Evolutionary conservation across 2,888 invertebrate species (phyloP), one percentile per base, ranked within the genome.

Genomic region (Gonocerus acuteangulatus): DNA sequence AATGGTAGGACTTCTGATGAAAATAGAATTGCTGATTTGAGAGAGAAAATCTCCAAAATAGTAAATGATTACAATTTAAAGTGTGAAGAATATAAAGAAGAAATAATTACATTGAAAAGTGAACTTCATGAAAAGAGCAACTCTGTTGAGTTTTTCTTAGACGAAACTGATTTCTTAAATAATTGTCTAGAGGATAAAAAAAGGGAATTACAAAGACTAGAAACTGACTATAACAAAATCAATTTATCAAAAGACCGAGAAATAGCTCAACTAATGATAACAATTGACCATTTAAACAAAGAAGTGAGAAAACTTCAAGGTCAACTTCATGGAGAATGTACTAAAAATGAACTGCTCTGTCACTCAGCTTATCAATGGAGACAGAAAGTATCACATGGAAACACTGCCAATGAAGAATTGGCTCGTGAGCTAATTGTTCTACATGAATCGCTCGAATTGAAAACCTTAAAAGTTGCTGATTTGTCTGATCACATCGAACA

Each of bases 151-250:
- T 32, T 47, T 22, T 49, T 21, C 18, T 49, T 49, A 18, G 60
- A 51, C 19, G 60, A 60, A 27, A 23, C 19, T 16, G 42, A 51
- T 34, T 49, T 60, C 15, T 16, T 60, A 42, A 48, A n/a, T 39
- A 51, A 15, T 18, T 60, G 39, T 49, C 32, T 60, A 3, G 22
- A 39, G 19, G 44, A 51, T 36, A 44, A 49, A 18, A 49, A n/a
- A 13, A 16, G 9, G 4, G 60, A 60, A 42, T 22, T 49, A 13
- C 36, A 60, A 39, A 16, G 7, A 7, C 11, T 60, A 19, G 42
- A 60, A 49, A 23, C 22, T 19, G 60, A 44, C 21, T 62, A 48
- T 42, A 62, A 49, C 58, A 58, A 42, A 54, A 56, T 47, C 45
- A 57, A 47, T 13, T 15, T 15, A 16, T 57, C 57, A 7, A 57